These are phyloP conservation scores for Leptopterna dolabrata DNA, from an alignment of 2,888 invertebrate species.

Conservation along the genomic window DNA sequence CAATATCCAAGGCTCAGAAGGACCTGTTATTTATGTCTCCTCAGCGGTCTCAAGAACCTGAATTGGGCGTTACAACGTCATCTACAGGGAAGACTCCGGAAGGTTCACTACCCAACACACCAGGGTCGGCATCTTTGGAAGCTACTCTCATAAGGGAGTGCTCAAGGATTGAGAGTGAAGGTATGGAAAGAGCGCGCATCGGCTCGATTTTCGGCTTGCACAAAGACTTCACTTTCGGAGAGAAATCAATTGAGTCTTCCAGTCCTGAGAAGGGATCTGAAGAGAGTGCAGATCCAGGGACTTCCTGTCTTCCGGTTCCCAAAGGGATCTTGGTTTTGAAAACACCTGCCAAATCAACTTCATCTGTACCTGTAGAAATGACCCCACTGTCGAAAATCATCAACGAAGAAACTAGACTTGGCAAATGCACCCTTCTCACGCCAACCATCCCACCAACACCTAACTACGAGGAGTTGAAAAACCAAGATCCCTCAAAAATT, in stretches of 20 bases:
- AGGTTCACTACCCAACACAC: background rate
- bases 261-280: background rate
- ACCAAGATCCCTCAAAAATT: background rate
- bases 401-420: constrained; percentile 43
- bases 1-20: constrained; percentile 20
- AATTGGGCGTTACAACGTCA: background rate
- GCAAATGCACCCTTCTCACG: constrained; percentile 48
- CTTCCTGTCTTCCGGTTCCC: background rate
- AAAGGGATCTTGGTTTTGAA: constrained; percentile 31
- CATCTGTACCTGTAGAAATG: constrained; percentile 52
- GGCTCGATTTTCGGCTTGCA: background rate
- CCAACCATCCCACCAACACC: constrained; percentile 58
- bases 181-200: background rate
- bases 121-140: background rate
- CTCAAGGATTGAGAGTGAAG: constrained; percentile 50
- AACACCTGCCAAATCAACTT: constrained; percentile 53
- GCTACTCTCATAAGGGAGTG: constrained; percentile 53
- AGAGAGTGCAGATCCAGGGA: background rate
- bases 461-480: constrained; percentile 10
- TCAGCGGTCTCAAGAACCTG: background rate
- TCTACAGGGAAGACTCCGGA: background rate
- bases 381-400: constrained; percentile 57
- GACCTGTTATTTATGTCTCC: background rate
- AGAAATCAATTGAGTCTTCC: background rate
- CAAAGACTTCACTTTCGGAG: background rate